Percentiles rank a stretch among this genome's conserved stretches.
Evolutionary conservation across 92 coral and sea anemone genomes (phyloP).

Genomic region (Isaurus tuberculatus): DNA sequence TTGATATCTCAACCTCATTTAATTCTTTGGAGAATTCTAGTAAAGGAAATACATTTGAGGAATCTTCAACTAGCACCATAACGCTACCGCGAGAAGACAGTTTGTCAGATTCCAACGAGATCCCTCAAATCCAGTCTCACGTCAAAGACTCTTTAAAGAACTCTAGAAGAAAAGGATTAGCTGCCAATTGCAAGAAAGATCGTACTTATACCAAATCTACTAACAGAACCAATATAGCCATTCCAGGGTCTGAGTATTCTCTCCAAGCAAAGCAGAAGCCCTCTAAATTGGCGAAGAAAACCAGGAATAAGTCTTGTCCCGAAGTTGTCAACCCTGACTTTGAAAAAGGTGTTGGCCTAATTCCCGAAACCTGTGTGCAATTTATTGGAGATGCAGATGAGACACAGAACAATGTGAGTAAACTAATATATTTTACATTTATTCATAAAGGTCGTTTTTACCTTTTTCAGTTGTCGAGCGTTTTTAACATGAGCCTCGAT

Average conservation of each 20-base stretch:
- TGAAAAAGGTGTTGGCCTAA: neutral
- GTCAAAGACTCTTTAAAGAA: neutral
- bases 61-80: conserved; percentile 30
- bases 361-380: neutral
- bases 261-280: neutral
- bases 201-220: neutral
- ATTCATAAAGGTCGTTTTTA: no score
- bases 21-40: neutral
- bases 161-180: conserved; percentile 6
- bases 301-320: conserved; percentile 17
- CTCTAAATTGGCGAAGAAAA: neutral
- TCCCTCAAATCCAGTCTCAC: neutral
- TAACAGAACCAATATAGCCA: neutral
- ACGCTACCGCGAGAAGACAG: conserved; percentile 1
- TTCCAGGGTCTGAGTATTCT: neutral
- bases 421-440: neutral
- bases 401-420: conserved; percentile 15
- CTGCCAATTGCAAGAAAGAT: neutral
- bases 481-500: no score
- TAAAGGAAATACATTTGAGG: neutral
- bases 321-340: neutral
- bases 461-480: no score
- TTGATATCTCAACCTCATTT: neutral
- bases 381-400: neutral
- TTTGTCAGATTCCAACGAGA: neutral